A percentile compares a stretch with the other conserved stretches of the same genome.
phyloP scores from a whole-genome alignment of 2,113 vertebrate genomes.

The Pachyramphus minor region DNA sequence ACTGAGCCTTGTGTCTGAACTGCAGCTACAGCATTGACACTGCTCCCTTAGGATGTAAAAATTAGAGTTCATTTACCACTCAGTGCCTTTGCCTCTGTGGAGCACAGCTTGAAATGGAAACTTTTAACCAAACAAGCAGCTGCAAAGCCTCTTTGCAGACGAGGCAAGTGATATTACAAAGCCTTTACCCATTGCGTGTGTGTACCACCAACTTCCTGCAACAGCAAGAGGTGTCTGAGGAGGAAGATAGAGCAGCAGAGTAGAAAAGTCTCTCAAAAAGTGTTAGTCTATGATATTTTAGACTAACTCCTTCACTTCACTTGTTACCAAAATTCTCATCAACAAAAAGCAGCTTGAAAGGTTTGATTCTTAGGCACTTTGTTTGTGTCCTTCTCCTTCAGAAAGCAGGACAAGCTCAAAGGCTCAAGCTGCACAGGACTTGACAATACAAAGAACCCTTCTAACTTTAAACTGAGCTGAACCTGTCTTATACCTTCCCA shows the following conservation, averaged over 20 bases:
- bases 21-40: background rate
- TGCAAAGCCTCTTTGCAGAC: background rate
- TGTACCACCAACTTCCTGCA: conserved; percentile 36
- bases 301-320: background rate
- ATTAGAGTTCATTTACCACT: background rate
- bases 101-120: background rate
- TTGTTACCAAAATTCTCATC: background rate
- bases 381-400: background rate
- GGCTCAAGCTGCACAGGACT: background rate
- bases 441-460: background rate
- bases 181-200: background rate
- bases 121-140: background rate
- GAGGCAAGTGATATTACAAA: background rate
- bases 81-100: background rate
- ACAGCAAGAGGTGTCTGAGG: background rate
- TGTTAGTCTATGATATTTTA: background rate
- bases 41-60: background rate
- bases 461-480: background rate
- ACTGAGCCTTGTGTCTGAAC: background rate
- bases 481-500: background rate
- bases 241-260: background rate
- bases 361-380: background rate
- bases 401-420: background rate
- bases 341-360: background rate
- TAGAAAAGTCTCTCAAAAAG: background rate